phyloP scores from a whole-genome alignment of 1,140 invertebrate genomes.

The Aphidius ervi region DNA sequence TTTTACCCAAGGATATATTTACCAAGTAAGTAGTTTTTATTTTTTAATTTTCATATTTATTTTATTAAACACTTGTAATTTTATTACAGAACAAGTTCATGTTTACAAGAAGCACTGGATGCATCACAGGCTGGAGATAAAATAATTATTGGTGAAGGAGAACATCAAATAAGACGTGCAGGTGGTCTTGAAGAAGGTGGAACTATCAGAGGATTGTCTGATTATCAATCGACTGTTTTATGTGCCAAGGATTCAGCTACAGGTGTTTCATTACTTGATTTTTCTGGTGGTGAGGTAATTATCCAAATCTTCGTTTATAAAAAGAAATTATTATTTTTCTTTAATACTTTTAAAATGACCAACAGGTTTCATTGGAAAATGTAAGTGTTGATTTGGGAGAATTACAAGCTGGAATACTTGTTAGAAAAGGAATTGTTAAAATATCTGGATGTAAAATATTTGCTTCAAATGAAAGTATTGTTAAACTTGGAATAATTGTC shows the following conservation, averaged over 20 bases:
- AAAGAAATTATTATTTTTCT: background rate
- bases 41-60: background rate
- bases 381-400: conserved; percentile 41
- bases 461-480: conserved; percentile 36
- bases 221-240: conserved; percentile 32
- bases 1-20: conserved; percentile 40
- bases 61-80: conserved; percentile 10
- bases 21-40: conserved; percentile 33
- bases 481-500: conserved; percentile 46
- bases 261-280: conserved; percentile 43
- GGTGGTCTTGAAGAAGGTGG: conserved; percentile 54
- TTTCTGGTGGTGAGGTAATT: conserved; percentile 41
- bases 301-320: conserved; percentile 9
- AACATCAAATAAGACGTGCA: conserved; percentile 43
- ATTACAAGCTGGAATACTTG: conserved; percentile 42
- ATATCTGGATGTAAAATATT: conserved; percentile 41
- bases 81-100: conserved; percentile 38
- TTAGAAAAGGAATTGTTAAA: conserved; percentile 37
- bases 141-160: conserved; percentile 49
- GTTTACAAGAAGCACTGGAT: conserved; percentile 51
- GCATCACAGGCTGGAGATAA: conserved; percentile 46
- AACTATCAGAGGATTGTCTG: conserved; percentile 45
- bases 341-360: conserved; percentile 5
- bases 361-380: conserved; percentile 43
- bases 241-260: conserved; percentile 37